Evolutionary conservation across 1,140 invertebrate species (phyloP).

Genomic region (Aphelenchoides avenae): DNA sequence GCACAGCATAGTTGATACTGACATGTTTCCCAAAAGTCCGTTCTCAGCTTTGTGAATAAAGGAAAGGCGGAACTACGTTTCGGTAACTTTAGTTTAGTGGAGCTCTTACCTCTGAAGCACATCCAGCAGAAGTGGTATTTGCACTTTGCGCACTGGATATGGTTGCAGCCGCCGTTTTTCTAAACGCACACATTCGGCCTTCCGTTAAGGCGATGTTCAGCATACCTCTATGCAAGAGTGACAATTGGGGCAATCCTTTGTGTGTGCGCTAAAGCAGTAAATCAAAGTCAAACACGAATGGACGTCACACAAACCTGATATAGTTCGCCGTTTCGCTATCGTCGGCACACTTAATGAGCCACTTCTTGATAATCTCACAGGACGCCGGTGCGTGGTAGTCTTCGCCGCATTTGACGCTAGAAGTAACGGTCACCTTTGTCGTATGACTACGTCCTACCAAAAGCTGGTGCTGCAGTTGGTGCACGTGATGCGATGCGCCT

Average conservation of each 20-base stretch:
- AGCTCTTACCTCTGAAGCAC: slow-evolving; percentile 71
- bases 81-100: not conserved
- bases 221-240: slow-evolving; percentile 53
- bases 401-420: slow-evolving; percentile 80
- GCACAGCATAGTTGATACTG: no score
- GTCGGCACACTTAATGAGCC: slow-evolving; percentile 97
- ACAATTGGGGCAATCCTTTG: slow-evolving; percentile 84
- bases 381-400: slow-evolving; percentile 97
- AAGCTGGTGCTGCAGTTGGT: slow-evolving; percentile 73
- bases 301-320: slow-evolving; percentile 30
- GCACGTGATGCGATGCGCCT: slow-evolving; percentile 77
- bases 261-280: slow-evolving; percentile 51
- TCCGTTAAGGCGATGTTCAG: not conserved
- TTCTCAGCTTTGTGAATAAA: no score
- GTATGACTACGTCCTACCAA: slow-evolving; percentile 66
- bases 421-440: slow-evolving; percentile 33
- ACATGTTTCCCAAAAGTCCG: no score
- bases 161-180: slow-evolving; percentile 98
- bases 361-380: slow-evolving; percentile 89
- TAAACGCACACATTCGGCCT: slow-evolving; percentile 98
- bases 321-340: slow-evolving; percentile 99
- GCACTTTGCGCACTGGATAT: slow-evolving; percentile 86
- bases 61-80: no score
- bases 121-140: slow-evolving; percentile 99
- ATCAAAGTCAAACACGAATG: slow-evolving; percentile 17